Evolutionary conservation across 2,113 vertebrate genomes (phyloP).

Genomic region (Thamnaconus septentrionalis): DNA sequence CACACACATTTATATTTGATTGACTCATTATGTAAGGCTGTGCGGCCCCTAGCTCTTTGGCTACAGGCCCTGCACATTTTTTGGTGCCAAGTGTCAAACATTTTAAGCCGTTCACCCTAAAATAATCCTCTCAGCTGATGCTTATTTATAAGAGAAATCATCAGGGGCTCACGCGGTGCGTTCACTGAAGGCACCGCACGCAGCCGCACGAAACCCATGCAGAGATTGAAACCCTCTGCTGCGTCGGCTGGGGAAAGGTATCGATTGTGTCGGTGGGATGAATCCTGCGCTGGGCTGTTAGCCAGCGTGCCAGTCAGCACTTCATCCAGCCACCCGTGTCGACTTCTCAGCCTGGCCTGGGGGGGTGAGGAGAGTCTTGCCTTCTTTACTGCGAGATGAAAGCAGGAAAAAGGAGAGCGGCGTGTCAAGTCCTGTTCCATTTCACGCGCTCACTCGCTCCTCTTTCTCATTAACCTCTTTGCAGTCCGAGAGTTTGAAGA

Average conservation of each 20-base stretch:
- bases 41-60: too few relatives aligned
- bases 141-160: neutral
- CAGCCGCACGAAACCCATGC: constrained; percentile 23
- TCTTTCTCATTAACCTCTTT: constrained; percentile 1
- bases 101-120: too few relatives aligned
- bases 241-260: constrained; percentile 29
- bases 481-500: neutral
- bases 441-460: neutral
- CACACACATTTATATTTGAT: too few relatives aligned
- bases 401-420: constrained; percentile 16
- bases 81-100: too few relatives aligned
- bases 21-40: too few relatives aligned
- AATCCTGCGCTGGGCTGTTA: constrained; percentile 28
- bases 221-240: constrained; percentile 35
- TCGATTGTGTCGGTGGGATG: constrained; percentile 48
- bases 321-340: constrained; percentile 26
- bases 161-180: neutral
- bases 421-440: constrained; percentile 16
- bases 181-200: neutral
- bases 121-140: neutral
- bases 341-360: constrained; percentile 17
- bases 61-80: too few relatives aligned
- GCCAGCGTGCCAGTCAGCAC: constrained; percentile 51
- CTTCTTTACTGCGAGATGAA: constrained; percentile 5
- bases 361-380: constrained; percentile 17